Conservation (phyloP, 2,888 invertebrate species). For the Pollenia amentaria region DNA sequence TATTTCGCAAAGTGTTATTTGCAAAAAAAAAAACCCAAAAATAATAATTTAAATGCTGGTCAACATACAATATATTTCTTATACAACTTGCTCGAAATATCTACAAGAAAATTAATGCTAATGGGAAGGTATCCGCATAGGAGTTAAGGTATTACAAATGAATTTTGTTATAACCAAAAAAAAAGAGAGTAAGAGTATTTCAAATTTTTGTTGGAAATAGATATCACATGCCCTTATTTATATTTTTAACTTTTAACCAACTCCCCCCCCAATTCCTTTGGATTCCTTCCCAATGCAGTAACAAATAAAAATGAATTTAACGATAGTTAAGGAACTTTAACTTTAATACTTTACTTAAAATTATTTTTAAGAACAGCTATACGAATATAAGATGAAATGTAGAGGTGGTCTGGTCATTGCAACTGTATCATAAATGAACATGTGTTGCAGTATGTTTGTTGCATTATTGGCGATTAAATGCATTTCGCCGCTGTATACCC, state of each 20-base stretch:
- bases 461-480: slow-evolving; percentile 28
- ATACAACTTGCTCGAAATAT: no score
- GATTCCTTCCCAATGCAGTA: background rate
- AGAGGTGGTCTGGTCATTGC: background rate
- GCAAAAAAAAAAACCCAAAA: background rate
- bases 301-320: slow-evolving; percentile 1
- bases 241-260: background rate
- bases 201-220: no score
- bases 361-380: slow-evolving; percentile 14
- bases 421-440: slow-evolving; percentile 15
- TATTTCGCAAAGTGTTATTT: slow-evolving; percentile 24
- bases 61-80: background rate
- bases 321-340: slow-evolving; percentile 13
- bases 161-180: no score
- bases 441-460: slow-evolving; percentile 7
- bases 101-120: no score
- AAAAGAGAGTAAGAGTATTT: no score
- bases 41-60: slow-evolving; percentile 23
- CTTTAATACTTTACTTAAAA: slow-evolving; percentile 31
- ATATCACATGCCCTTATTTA: no score
- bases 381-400: slow-evolving; percentile 6
- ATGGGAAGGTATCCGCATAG: no score
- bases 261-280: background rate
- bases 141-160: no score
- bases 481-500: background rate